Conservation (phyloP, 2,888 invertebrate species). For the Cyclophora punctaria region DNA sequence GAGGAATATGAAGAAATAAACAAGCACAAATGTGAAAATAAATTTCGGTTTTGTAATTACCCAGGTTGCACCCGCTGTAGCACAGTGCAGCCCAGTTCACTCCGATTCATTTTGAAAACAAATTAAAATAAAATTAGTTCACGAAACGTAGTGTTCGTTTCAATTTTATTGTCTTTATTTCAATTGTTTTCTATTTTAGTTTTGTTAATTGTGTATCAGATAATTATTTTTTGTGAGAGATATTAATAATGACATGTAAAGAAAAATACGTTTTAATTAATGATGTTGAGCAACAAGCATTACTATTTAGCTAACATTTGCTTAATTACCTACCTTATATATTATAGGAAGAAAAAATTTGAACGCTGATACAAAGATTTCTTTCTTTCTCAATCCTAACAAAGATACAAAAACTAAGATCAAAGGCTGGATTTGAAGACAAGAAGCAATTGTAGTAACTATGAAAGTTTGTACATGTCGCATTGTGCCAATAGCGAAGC, state of each 20-base stretch:
- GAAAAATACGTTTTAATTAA: no score
- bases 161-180: conserved; percentile 14
- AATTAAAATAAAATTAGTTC: conserved; percentile 26
- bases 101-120: conserved; percentile 24
- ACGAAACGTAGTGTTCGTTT: conserved; percentile 21
- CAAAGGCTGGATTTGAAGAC: conserved; percentile 23
- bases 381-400: conserved; percentile 3
- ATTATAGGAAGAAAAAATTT: conserved; percentile 2
- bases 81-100: conserved; percentile 21
- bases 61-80: conserved; percentile 10
- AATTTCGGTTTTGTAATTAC: conserved; percentile 25
- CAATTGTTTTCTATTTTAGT: no score
- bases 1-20: conserved; percentile 65
- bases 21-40: conserved; percentile 18
- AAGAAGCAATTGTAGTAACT: conserved; percentile 4
- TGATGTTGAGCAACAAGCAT: no score
- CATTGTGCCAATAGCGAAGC: conserved; percentile 41
- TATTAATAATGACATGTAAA: no score
- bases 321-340: no score
- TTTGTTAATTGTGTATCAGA: no score
- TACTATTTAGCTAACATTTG: no score
- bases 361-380: conserved; percentile 12
- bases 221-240: no score
- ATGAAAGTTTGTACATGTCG: conserved; percentile 40
- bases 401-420: conserved; percentile 10